Evolutionary conservation across 2,797 vertebrate species (phyloP), one percentile per base, ranked within the genome.

Genomic region (Xerus rutilus): DNA sequence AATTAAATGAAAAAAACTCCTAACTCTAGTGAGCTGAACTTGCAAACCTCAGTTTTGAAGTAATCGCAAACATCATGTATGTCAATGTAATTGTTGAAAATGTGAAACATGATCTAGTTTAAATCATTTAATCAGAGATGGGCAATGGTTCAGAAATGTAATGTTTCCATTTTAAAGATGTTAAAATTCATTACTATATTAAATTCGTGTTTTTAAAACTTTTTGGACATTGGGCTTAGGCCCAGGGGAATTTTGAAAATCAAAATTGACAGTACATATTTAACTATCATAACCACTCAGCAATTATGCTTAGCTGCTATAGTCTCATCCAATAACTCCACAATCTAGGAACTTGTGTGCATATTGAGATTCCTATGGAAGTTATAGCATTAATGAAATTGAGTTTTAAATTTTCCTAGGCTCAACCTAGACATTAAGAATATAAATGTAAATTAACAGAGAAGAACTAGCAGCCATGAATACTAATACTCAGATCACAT

Each of bases 371-470:
- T 98, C 97, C 96, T 97, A 98, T 95, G 97, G 97, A 98, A 98
- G 98, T 98, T 97, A 97, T 94, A 97, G 94, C 97, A 98, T 98
- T 98, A 98, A 99, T 98, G 98, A 98, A 98, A 98, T 96, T 96
- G 97, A 97, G 98, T 98, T 98, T 98, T 98, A 98, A 98, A 98
- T 98, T 98, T 98, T 98, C 98, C 98, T 98, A 98, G 98, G 98
- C 97, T 98, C 98, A 97, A 98, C 92, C 95, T 97, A 98, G 97
- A 98, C 97, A 98, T 98, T 98, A 98, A 98, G 98, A 98, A 98
- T 98, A 98, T 98, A 98, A 98, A 98, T 98, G 98, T 98, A 98
- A 99, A 98, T 99, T 98, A 98, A 98, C 97, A 98, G 96, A 97
- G 97, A 98, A 97, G 97, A 98, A 98, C 94, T 93, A 97, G 96